Base-by-base conservation (phyloP, 64 coral and sea anemone genomes). In the Montipora cactus region DNA sequence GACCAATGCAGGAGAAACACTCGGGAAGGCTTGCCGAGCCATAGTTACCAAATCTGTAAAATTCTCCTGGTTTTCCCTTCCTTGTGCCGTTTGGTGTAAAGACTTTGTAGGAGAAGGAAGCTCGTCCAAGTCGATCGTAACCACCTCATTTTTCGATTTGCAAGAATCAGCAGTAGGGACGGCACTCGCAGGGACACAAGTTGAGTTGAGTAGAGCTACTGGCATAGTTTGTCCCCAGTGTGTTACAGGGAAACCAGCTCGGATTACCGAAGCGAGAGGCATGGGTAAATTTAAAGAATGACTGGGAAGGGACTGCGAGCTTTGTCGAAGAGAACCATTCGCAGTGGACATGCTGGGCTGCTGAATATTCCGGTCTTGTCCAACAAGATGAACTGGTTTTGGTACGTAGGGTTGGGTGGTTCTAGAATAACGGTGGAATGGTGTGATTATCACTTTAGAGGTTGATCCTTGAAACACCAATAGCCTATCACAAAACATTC, bases 81-180 rank as follows among this genome's bases (percentile, higher is more conserved):
- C 3, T 14, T 28, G 79, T 3, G 47, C 13, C 8, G 62, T 4
- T 68, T 84, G 59, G 5, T 67, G 59, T 37, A 68, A 0, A 5
- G 82, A 47, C 10, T 86, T 69, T 14, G 92, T 81, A 15, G 92
- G 92, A 10, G 92, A 93, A 10, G 92, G 92, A 47, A 93, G 49
- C 8, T 93, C 92, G 49, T 93, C 92, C 16, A 93, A 64, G 48
- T 93, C 92, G 51, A 93, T 93, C 37, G 76, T 93, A 22, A 93
- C 92, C 3, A 93, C 75, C 0, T 88, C 76, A 7, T 87, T 62
- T 53, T 79, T 89, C 4, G 73, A 78, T 20, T 21, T n/a, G 10
- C 7, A 23, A 10, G 74, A 6, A 62, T 8, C 12, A 19, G 62
- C 19, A 71, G 82, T 21, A 19, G 67, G 37, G 4, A 44, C 4